Percentiles rank a stretch among this genome's conserved stretches.
Conservation (phyloP, 1,140 invertebrate genomes). For the Aricia agestis region DNA sequence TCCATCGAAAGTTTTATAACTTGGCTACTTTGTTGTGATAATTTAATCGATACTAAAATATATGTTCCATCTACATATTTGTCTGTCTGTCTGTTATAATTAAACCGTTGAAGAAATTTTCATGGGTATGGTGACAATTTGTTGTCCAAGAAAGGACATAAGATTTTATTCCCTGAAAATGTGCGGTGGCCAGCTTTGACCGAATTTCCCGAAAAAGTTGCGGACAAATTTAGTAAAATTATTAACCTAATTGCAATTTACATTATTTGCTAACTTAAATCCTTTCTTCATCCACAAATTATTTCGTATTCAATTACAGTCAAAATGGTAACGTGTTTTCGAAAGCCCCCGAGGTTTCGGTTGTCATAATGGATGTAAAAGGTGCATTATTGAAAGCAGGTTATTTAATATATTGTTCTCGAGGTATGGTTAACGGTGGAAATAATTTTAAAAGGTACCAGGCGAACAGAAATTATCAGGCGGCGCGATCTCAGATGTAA, state of each 20-base stretch:
- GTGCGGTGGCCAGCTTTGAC: too few relatives aligned
- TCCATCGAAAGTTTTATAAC: conserved; percentile 1
- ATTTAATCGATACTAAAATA: background rate
- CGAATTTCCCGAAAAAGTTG: too few relatives aligned
- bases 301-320: background rate
- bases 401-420: conserved; percentile 18
- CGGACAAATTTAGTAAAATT: too few relatives aligned
- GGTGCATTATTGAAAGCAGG: conserved; percentile 14
- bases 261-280: background rate
- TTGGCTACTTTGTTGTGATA: too few relatives aligned
- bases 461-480: conserved; percentile 44
- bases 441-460: conserved; percentile 45
- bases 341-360: conserved; percentile 2
- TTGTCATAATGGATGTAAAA: conserved; percentile 12
- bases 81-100: too few relatives aligned
- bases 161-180: too few relatives aligned
- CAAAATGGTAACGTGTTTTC: background rate
- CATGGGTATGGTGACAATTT: too few relatives aligned
- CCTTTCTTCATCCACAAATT: background rate
- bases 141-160: too few relatives aligned
- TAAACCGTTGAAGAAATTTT: too few relatives aligned
- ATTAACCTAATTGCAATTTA: background rate
- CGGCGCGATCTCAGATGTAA: conserved; percentile 42
- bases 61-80: too few relatives aligned
- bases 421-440: conserved; percentile 30